Base-by-base conservation (phyloP, 2,888 invertebrate species). In the Lasiommata megera region DNA sequence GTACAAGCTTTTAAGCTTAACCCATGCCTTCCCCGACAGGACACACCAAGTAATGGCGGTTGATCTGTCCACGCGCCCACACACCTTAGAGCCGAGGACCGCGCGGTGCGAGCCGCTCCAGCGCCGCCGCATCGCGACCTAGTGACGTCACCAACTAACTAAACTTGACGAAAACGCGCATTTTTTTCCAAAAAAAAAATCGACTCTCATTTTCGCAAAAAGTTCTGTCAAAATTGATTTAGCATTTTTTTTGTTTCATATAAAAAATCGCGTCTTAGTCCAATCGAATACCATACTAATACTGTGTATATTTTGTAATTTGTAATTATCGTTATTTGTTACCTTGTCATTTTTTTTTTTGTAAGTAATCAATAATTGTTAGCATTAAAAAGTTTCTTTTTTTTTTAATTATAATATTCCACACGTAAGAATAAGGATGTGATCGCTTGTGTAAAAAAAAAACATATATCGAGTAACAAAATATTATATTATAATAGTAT, bases 1-100 rank as follows among this genome's bases (percentile, higher is more conserved):
- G n/a, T n/a, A n/a, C n/a, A n/a, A n/a, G n/a, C n/a, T n/a, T n/a
- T n/a, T 18, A n/a, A 23, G 18, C 6, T 29, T 29, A 14, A 29
- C 6, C 6, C 3, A 3, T 36, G 28, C 44, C 31, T 6, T 55
- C 17, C 18, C 43, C 52, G 54, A 0, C 72, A 89, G 88, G 88
- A 89, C 59, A 87, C 85, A 70, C 85, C 88, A 17, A 88, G 86
- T 68, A 88, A 87, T 61, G 88, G 88, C 54, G 88, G 88, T 67
- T 88, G 88, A 88, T 76, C 65, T 61, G 54, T 23, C 56, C 29
- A 17, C 59, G 31, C 40, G 37, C n/a, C 48, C 64, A 54, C 57
- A 44, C 14, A 54, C 31, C 58, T n/a, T n/a, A n/a, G 58, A 51
- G 52, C 40, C n/a, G 36, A 46, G 46, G 51, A 51, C 47, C 23